Conservation (phyloP, 2,113 vertebrate species). For the Chroicocephalus ridibundus region DNA sequence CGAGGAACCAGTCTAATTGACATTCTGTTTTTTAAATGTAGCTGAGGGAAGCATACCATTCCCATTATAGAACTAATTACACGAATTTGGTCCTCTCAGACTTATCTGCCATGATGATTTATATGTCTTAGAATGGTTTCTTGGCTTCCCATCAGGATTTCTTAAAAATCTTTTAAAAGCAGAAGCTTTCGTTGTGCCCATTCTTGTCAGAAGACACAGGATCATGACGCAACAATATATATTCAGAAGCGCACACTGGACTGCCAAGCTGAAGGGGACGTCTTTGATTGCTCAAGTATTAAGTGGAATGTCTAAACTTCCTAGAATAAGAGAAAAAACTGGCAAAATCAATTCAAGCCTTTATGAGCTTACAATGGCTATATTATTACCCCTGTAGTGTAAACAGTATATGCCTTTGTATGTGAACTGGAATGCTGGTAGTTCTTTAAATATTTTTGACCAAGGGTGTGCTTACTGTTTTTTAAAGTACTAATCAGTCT, state of each 20-base stretch:
- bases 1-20: neutral
- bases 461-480: neutral
- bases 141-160: neutral
- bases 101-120: neutral
- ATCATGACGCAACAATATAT: neutral
- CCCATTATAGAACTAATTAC: neutral
- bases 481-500: neutral
- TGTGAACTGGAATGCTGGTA: neutral
- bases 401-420: neutral
- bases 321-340: neutral
- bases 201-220: neutral
- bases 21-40: neutral
- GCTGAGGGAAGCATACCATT: neutral
- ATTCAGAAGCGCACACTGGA: neutral
- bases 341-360: neutral
- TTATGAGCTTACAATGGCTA: neutral
- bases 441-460: slow-evolving; percentile 9
- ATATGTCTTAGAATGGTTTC: neutral
- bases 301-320: neutral
- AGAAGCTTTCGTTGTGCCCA: neutral
- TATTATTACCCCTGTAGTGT: neutral
- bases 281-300: neutral
- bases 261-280: neutral
- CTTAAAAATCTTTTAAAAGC: neutral
- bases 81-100: neutral